A percentile compares a stretch with the other conserved stretches of the same genome.
Conservation (phyloP, 2,888 invertebrate genomes). For the Cheilosia soror region DNA sequence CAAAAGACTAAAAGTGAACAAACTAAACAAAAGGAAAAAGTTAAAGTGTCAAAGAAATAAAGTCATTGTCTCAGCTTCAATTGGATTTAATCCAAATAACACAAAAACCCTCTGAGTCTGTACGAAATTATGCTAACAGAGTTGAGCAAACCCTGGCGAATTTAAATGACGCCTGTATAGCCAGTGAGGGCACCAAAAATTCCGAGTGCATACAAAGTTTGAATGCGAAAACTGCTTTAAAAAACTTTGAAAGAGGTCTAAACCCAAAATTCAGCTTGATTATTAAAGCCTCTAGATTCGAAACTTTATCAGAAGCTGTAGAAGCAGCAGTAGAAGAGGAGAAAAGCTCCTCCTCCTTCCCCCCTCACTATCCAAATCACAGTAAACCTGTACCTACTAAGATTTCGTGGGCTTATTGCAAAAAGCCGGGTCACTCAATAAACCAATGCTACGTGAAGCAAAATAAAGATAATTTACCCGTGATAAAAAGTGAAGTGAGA, state of each 20-base stretch:
- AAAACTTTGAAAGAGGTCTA: background rate
- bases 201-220: background rate
- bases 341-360: background rate
- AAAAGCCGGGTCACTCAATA: too few species aligned
- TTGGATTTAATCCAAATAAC: background rate
- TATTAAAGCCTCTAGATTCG: background rate
- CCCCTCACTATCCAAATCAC: too few species aligned
- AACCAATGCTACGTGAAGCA: too few species aligned
- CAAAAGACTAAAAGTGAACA: too few species aligned
- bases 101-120: background rate
- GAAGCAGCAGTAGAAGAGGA: background rate
- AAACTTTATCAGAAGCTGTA: background rate
- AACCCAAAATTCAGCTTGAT: background rate
- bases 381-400: too few species aligned
- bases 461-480: too few species aligned
- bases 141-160: background rate
- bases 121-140: background rate
- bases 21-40: too few species aligned
- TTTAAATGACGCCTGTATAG: conserved; percentile 1
- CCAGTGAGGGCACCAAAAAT: background rate
- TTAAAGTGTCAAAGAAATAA: too few species aligned
- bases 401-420: too few species aligned
- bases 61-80: background rate
- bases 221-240: background rate
- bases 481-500: background rate